Evolutionary conservation across 2,797 vertebrate species (phyloP).

Genomic region (Allobates femoralis): DNA sequence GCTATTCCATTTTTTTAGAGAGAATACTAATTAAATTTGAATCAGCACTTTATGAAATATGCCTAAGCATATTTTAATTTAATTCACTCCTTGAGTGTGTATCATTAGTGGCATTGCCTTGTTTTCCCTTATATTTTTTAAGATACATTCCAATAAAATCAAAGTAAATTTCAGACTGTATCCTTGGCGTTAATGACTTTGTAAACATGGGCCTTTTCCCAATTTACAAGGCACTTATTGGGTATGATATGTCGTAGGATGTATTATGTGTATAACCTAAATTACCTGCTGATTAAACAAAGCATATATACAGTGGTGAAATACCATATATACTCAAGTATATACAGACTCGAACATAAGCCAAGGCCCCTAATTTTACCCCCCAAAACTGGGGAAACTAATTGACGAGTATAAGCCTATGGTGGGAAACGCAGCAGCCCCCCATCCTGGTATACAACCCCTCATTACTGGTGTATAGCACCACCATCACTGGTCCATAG

Average conservation of each 20-base stretch:
- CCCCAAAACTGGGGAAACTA: too few species aligned
- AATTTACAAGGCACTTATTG: not conserved
- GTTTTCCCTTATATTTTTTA: slow-evolving; percentile 33
- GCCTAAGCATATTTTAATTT: slow-evolving; percentile 50
- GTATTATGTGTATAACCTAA: not conserved
- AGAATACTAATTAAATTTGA: slow-evolving; percentile 60
- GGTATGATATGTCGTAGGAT: not conserved
- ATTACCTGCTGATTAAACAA: not conserved
- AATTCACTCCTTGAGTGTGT: slow-evolving; percentile 37
- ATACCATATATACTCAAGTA: too few species aligned
- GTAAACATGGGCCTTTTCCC: not conserved
- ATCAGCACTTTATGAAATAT: slow-evolving; percentile 60
- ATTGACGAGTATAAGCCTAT: too few species aligned
- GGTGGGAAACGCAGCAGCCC: too few species aligned
- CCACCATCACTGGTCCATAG: too few species aligned
- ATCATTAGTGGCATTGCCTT: slow-evolving; percentile 48
- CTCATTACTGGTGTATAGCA: too few species aligned
- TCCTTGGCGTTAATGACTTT: not conserved
- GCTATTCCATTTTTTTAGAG: slow-evolving; percentile 42
- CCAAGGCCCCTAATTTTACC: too few species aligned
- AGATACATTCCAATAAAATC: slow-evolving; percentile 18
- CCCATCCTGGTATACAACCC: too few species aligned
- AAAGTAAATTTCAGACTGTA: not conserved
- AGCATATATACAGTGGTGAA: too few species aligned
- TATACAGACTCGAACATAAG: too few species aligned